Evolutionary conservation across 2,113 vertebrate genomes (phyloP), one percentile per base, ranked within the genome.

Genomic region (Pelmatolapia mariae): DNA sequence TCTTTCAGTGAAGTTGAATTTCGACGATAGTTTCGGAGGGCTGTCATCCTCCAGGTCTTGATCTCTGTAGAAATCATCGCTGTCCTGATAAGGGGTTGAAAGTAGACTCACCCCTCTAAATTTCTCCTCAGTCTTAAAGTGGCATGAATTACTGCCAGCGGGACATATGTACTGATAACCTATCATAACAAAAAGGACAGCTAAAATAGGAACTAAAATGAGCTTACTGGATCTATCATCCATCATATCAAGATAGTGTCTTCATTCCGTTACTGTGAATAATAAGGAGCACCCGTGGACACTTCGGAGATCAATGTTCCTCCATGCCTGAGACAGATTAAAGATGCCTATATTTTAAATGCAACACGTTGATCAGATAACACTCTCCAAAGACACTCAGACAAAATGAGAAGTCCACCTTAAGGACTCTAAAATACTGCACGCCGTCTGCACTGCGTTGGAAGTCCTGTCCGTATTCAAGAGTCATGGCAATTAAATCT

Each of bases 81-180:
- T 91, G 87, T 95, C 95, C 78, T 94, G 92, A 82, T 94, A 94
- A 31, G 92, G 89, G 54, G 57, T 88, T 63, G 95, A 94, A 56
- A 96, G 96, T 19, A 94, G 91, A 82, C 94, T 96, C 87, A 96
- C 86, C 84, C 96, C 94, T 80, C 93, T 89, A 57, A 95, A 89
- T 94, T 95, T 61, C 89, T 96, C 95, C 84, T 90, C 95, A 61
- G 94, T 92, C 90, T 97, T 93, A 87, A 98, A 95, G 94, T 96
- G 86, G 93, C 96, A 96, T 22, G 97, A 94, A 91, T 94, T 96
- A 87, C 95, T 96, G 71, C 97, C 97, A 22, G 96, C 95, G 71
- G 97, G 97, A 90, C 97, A 97, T 85, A 98, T 97, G 95, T 99
- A 98, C 95, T 99, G 98, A 92, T 98, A 99, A 76, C 98, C 97